Evolutionary conservation across 2,888 invertebrate genomes (phyloP).

Genomic region (Unio pictorum): DNA sequence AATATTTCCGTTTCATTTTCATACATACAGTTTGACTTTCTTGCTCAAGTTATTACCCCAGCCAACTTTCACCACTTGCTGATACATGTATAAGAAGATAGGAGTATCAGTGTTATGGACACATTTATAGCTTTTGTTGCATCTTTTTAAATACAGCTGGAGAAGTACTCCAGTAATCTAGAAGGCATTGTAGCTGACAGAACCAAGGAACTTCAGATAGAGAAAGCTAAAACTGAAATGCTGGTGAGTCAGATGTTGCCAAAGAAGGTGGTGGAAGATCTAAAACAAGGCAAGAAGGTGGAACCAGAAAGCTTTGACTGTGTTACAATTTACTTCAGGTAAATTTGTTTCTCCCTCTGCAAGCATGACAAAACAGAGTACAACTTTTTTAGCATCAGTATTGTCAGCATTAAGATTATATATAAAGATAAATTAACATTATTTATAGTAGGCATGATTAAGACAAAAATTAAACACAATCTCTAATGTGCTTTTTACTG

Average conservation of each 20-base stretch:
- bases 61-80: too few relatives aligned
- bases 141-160: slow-evolving; percentile 26
- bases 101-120: background rate
- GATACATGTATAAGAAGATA: background rate
- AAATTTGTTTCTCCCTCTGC: slow-evolving; percentile 1
- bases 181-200: slow-evolving; percentile 55
- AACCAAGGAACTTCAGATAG: slow-evolving; percentile 53
- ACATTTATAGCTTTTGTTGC: background rate
- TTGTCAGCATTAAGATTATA: too few relatives aligned
- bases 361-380: background rate
- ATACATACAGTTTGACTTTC: too few relatives aligned
- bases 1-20: too few relatives aligned
- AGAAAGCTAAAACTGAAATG: slow-evolving; percentile 60
- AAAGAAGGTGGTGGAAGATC: slow-evolving; percentile 56
- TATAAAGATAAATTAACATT: too few relatives aligned
- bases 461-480: too few relatives aligned
- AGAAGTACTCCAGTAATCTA: slow-evolving; percentile 55
- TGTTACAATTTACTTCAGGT: slow-evolving; percentile 61
- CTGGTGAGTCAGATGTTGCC: slow-evolving; percentile 64
- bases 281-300: slow-evolving; percentile 53
- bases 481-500: too few relatives aligned
- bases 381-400: too few relatives aligned
- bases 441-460: too few relatives aligned
- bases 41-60: too few relatives aligned
- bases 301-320: slow-evolving; percentile 56